Base-by-base conservation (phyloP, 2,888 invertebrate genomes). In the Drosophila dives region DNA sequence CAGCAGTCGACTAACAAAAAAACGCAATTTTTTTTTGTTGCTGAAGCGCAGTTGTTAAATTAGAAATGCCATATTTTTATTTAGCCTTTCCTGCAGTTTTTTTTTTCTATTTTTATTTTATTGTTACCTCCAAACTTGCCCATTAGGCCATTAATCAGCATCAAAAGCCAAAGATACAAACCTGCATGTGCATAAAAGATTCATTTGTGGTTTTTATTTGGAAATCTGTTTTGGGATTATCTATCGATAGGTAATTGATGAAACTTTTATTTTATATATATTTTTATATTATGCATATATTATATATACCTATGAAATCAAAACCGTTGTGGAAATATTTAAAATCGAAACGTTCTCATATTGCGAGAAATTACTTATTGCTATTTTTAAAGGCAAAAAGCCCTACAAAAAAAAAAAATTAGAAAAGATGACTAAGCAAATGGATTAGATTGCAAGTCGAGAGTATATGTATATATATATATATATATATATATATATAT, bases 21-120 rank as follows among this genome's bases (percentile, higher is more conserved):
- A 80, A 79, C 81, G 80, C 87, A 84, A 84, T 87, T 90, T 89
- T 90, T 89, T 90, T 85, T 79, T 80, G 65, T 80, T 29, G 29
- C 83, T 80, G 81, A 81, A 83, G 80, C 86, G 86, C 86, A 83
- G 83, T 86, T 86, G 81, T 80, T 83, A 83, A 86, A 83, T 83
- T 83, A 81, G 72, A 83, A 86, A 86, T 86, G 81, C 86, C 83
- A 83, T 82, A 77, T 77, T 85, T 82, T 77, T 69, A 15, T 69
- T 75, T 77, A 40, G 69, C 64, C 69, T 68, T 68, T 68, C 64
- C 77, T 77, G 73, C 77, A 77, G 63, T 67, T 26, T 56, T 64
- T 59, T 59, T 42, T 50, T 56, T 53, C 55, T 23, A 26, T 64
- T 12, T n/a, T 32, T 17, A 50, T 50, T 50, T 4, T 38, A 23